Percentiles rank a stretch among this genome's conserved stretches.
Conservation (phyloP, 2,797 vertebrate genomes). For the Sebastolobus alascanus region DNA sequence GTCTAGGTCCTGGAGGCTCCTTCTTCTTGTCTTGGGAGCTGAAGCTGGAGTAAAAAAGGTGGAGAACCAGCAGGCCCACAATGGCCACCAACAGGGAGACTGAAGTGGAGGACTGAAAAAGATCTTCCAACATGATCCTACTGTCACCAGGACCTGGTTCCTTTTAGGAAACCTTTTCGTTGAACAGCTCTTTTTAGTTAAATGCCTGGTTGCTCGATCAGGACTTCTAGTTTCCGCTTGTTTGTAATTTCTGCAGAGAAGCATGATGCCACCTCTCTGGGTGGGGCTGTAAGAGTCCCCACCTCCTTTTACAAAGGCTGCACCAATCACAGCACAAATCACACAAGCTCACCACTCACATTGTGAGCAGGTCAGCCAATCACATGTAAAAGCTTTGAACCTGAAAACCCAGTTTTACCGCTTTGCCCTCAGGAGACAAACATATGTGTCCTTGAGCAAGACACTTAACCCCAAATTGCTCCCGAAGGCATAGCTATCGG, state of each 20-base stretch:
- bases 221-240: background rate
- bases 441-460: too few species aligned
- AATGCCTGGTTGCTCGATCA: background rate
- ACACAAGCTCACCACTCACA: too few species aligned
- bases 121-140: conserved; percentile 34
- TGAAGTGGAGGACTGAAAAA: conserved; percentile 25
- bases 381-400: too few species aligned
- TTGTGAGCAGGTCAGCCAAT: background rate
- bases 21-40: conserved; percentile 18
- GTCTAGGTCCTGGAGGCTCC: conserved; percentile 75
- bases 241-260: background rate
- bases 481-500: too few species aligned
- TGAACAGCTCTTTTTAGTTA: background rate
- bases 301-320: background rate
- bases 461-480: too few species aligned
- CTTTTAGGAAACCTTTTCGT: background rate
- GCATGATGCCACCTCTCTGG: background rate
- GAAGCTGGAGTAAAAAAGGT: conserved; percentile 23
- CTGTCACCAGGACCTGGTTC: background rate
- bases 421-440: too few species aligned
- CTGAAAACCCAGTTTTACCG: too few species aligned
- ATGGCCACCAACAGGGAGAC: conserved; percentile 21
- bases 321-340: too few species aligned
- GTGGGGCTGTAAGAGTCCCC: background rate
- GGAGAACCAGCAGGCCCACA: conserved; percentile 47